Evolutionary conservation across 2,888 invertebrate genomes (phyloP).

Genomic region (Bhutanitis thaidina): DNA sequence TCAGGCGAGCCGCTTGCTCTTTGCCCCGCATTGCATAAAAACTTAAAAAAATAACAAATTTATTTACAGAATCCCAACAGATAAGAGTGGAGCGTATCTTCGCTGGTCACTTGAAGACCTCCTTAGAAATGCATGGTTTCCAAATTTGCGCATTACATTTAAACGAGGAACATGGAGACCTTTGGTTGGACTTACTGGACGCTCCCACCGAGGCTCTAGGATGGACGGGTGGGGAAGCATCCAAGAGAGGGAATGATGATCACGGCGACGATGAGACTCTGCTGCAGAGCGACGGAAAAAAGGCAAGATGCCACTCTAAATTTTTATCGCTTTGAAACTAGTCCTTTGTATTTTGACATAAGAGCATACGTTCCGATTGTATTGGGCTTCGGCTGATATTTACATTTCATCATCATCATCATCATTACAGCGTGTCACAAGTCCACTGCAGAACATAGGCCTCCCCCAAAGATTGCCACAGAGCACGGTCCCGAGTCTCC

Average conservation of each 20-base stretch:
- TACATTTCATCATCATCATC: no score
- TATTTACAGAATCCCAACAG: slow-evolving; percentile 51
- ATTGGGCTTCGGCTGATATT: no score
- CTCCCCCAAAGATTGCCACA: no score
- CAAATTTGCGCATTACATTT: slow-evolving; percentile 85
- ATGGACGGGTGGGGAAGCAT: slow-evolving; percentile 75
- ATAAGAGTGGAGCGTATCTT: slow-evolving; percentile 76
- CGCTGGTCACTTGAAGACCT: slow-evolving; percentile 83
- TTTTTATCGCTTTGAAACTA: no score
- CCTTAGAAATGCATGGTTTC: slow-evolving; percentile 88
- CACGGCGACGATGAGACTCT: slow-evolving; percentile 46
- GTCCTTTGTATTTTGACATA: no score
- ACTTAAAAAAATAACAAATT: no score
- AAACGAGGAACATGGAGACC: slow-evolving; percentile 51
- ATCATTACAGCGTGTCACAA: no score
- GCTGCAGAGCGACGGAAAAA: slow-evolving; percentile 39
- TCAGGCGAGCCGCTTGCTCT: no score
- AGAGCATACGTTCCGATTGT: no score
- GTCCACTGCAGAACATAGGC: no score
- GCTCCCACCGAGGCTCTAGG: slow-evolving; percentile 76
- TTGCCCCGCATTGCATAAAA: no score
- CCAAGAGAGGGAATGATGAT: slow-evolving; percentile 37
- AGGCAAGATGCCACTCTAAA: slow-evolving; percentile 34
- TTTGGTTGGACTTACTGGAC: slow-evolving; percentile 79
- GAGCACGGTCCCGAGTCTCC: no score